A percentile compares a stretch with the other conserved stretches of the same genome.
These are phyloP conservation scores for Norana najaformis DNA, from an alignment of 2,888 invertebrate species.

Conservation along the genomic window DNA sequence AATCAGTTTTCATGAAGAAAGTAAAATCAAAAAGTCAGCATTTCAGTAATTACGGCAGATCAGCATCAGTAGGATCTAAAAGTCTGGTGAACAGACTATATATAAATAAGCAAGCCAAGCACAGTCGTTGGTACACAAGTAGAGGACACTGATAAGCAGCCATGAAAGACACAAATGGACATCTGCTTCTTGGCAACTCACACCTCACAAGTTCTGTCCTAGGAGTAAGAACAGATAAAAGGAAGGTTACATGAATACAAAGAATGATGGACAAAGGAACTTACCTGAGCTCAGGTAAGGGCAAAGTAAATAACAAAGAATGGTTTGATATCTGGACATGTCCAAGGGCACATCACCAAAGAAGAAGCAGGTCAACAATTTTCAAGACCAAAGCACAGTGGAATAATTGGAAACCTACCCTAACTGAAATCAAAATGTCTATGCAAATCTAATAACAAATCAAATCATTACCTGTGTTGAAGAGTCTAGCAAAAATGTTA, in stretches of 20 bases:
- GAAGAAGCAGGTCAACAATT: neutral
- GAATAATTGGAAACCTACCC: neutral
- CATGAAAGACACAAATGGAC: neutral
- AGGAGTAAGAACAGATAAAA: neutral
- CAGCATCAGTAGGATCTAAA: neutral
- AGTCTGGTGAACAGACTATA: neutral
- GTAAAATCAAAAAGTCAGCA: neutral
- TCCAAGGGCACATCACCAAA: neutral
- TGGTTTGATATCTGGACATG: neutral
- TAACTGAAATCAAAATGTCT: neutral
- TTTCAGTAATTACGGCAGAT: neutral
- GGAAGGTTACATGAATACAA: neutral
- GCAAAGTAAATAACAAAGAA: neutral
- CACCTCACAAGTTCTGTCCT: neutral
- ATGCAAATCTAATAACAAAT: neutral
- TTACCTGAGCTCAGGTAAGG: neutral
- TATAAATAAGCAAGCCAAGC: neutral
- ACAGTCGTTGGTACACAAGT: neutral
- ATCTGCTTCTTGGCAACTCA: neutral
- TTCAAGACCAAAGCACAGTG: neutral
- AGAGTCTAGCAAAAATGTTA: neutral
- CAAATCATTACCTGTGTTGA: neutral
- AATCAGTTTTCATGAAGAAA: neutral
- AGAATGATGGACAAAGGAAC: neutral
- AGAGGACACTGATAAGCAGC: neutral